A percentile compares a stretch with the other conserved stretches of the same genome.
Evolutionary conservation across 2,113 vertebrate species (phyloP).

Genomic region (Sapajus apella): DNA sequence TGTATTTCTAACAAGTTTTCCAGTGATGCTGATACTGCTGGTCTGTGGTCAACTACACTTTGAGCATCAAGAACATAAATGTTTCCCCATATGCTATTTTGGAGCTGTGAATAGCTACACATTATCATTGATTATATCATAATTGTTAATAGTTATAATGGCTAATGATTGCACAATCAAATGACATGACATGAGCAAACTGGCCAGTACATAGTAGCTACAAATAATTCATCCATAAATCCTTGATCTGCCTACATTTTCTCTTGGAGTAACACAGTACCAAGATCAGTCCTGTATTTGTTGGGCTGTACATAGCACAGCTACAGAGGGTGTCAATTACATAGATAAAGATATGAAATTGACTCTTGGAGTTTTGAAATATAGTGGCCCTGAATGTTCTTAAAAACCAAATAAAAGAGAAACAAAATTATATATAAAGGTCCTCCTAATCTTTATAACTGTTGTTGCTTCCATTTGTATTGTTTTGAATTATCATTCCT

Average conservation of each 20-base stretch:
- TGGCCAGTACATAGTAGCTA: background rate
- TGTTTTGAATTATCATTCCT: background rate
- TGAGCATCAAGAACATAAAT: background rate
- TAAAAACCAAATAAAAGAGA: background rate
- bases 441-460: background rate
- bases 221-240: background rate
- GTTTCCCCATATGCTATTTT: background rate
- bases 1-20: constrained; percentile 3
- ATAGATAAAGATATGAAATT: background rate
- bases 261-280: background rate
- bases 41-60: background rate
- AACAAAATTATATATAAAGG: background rate
- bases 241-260: background rate
- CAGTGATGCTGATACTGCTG: background rate
- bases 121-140: background rate
- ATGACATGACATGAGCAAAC: background rate
- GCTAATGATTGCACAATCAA: background rate
- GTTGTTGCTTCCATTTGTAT: background rate
- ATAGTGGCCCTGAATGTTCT: background rate
- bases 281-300: background rate
- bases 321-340: background rate
- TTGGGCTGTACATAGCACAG: background rate
- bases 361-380: background rate
- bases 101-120: background rate
- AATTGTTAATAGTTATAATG: background rate